A percentile compares a stretch with the other conserved stretches of the same genome.
Evolutionary conservation across 2,113 vertebrate genomes (phyloP).

Genomic region (Cromileptes altivelis): DNA sequence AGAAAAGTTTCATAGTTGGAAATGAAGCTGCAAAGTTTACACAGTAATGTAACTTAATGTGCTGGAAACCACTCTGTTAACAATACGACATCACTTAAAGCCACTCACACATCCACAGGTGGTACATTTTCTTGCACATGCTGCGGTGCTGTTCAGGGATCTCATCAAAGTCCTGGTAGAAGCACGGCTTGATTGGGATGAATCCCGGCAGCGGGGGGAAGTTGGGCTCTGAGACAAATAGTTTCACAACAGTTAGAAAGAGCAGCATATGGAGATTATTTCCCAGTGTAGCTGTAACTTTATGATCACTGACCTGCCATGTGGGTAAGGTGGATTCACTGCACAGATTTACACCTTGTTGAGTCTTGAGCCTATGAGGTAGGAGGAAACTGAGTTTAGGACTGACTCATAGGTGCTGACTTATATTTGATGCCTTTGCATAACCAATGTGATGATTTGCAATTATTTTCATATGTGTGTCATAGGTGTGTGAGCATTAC

Average conservation of each 20-base stretch:
- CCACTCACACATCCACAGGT: constrained; percentile 98
- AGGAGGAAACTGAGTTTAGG: constrained; percentile 11
- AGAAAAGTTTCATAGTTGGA: neutral
- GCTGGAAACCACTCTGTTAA: neutral
- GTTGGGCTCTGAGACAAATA: constrained; percentile 90
- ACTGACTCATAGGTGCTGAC: neutral
- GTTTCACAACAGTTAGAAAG: neutral
- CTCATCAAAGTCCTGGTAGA: constrained; percentile 98
- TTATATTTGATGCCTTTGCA: neutral
- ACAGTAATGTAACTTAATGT: neutral
- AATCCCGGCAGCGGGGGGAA: constrained; percentile 96
- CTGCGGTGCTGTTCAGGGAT: constrained; percentile 95
- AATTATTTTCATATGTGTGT: neutral
- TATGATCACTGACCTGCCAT: constrained; percentile 79
- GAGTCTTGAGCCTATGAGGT: constrained; percentile 34
- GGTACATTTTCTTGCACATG: constrained; percentile 96
- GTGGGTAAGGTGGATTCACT: constrained; percentile 16
- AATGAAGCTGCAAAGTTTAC: neutral
- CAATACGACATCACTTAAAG: neutral
- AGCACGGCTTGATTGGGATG: constrained; percentile 96
- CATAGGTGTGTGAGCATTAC: neutral
- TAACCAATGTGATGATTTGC: neutral
- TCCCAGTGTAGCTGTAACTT: neutral
- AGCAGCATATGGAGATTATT: neutral
- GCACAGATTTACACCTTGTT: neutral